Evolutionary conservation across 2,797 vertebrate species (phyloP).

Genomic region (Enteromius viviparus): DNA sequence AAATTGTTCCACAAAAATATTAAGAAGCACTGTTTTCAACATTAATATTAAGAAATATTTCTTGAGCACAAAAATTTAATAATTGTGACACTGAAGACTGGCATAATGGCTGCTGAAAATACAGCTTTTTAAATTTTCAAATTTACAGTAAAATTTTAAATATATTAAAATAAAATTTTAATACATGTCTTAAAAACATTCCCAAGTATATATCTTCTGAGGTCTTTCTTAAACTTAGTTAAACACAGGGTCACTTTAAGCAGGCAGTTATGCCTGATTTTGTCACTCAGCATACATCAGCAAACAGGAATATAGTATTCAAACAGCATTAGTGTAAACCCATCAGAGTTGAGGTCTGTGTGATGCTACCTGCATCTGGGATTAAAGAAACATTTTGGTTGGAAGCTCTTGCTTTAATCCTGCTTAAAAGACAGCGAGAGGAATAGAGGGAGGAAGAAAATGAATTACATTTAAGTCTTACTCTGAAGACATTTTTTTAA

Average conservation of each 20-base stretch:
- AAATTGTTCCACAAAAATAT: background rate
- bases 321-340: slow-evolving; percentile 6
- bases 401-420: slow-evolving; percentile 41
- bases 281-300: slow-evolving; percentile 35
- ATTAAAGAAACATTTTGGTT: slow-evolving; percentile 43
- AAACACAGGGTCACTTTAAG: slow-evolving; percentile 32
- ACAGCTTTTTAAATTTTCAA: no score
- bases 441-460: background rate
- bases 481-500: background rate
- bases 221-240: slow-evolving; percentile 26
- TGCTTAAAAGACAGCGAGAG: slow-evolving; percentile 2
- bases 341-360: slow-evolving; percentile 13
- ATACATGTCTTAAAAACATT: background rate
- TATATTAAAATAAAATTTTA: background rate
- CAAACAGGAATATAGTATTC: slow-evolving; percentile 28
- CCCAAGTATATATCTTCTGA: background rate
- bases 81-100: background rate
- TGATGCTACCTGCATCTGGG: slow-evolving; percentile 23
- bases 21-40: background rate
- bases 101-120: background rate
- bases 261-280: background rate
- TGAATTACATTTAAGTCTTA: background rate
- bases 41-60: background rate
- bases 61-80: background rate
- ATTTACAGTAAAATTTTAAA: no score